phyloP scores from a whole-genome alignment of 2,888 invertebrate genomes.

The Acanthoscelides obtectus region DNA sequence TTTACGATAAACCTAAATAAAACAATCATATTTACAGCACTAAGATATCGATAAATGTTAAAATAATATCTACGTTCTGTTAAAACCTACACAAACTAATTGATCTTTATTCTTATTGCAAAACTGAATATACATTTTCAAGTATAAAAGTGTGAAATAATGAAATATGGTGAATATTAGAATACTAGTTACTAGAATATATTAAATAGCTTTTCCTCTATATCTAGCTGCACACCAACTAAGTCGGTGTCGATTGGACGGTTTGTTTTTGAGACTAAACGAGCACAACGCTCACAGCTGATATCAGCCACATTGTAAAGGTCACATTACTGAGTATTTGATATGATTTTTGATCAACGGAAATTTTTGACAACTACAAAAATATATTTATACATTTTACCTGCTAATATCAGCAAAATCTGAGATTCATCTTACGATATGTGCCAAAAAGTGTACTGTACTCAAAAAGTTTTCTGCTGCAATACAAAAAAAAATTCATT shows the following conservation, averaged over 20 bases:
- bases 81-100: neutral
- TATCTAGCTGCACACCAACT: constrained; percentile 33
- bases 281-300: constrained; percentile 15
- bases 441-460: no score
- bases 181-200: constrained; percentile 22
- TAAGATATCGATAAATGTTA: constrained; percentile 5
- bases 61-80: neutral
- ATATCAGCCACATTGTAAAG: constrained; percentile 5
- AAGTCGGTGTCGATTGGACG: constrained; percentile 40
- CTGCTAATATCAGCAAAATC: no score
- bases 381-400: constrained; percentile 1
- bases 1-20: constrained; percentile 1
- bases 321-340: constrained; percentile 6
- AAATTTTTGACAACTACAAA: constrained; percentile 2
- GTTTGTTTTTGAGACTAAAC: constrained; percentile 41
- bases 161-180: neutral
- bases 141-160: constrained; percentile 6
- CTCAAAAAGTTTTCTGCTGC: no score
- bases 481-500: no score
- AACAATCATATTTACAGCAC: constrained; percentile 15
- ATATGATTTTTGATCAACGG: constrained; percentile 1
- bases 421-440: no score
- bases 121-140: constrained; percentile 1
- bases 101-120: neutral
- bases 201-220: constrained; percentile 29